Percentiles rank a stretch among this genome's conserved stretches.
phyloP scores from a whole-genome alignment of 2,888 invertebrate species.

The Clivina fossor region DNA sequence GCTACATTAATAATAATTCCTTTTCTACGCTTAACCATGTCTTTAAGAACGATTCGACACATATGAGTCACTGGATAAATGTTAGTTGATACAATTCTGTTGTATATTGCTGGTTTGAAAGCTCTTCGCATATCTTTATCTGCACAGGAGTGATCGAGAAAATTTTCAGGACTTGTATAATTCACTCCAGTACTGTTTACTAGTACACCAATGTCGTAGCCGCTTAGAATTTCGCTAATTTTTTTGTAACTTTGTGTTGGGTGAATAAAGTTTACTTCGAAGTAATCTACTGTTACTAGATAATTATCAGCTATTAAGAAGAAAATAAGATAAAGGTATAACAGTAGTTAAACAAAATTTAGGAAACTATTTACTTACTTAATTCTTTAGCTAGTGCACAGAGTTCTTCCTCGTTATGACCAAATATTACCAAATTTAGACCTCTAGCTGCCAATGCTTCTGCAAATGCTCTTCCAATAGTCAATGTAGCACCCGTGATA shows the following conservation, averaged over 20 bases:
- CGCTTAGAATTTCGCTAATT: slow-evolving; percentile 67
- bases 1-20: slow-evolving; percentile 91
- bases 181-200: slow-evolving; percentile 93
- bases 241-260: slow-evolving; percentile 70
- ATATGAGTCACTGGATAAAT: slow-evolving; percentile 78
- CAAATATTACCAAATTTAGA: slow-evolving; percentile 76
- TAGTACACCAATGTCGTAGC: slow-evolving; percentile 79
- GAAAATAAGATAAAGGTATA: too few species aligned
- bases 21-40: slow-evolving; percentile 75
- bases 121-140: slow-evolving; percentile 46
- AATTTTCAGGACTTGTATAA: slow-evolving; percentile 80
- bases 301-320: too few species aligned
- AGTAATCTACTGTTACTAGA: too few species aligned
- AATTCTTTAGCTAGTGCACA: slow-evolving; percentile 72
- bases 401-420: slow-evolving; percentile 73
- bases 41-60: slow-evolving; percentile 81
- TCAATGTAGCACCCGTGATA: slow-evolving; percentile 88
- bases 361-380: slow-evolving; percentile 61
- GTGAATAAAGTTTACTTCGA: slow-evolving; percentile 76
- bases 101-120: slow-evolving; percentile 51
- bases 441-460: slow-evolving; percentile 74
- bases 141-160: slow-evolving; percentile 61
- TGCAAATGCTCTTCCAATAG: slow-evolving; percentile 85
- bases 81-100: slow-evolving; percentile 74
- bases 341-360: too few species aligned